Conservation (phyloP, 2,113 vertebrate species). For the Eubucco bourcierii region DNA sequence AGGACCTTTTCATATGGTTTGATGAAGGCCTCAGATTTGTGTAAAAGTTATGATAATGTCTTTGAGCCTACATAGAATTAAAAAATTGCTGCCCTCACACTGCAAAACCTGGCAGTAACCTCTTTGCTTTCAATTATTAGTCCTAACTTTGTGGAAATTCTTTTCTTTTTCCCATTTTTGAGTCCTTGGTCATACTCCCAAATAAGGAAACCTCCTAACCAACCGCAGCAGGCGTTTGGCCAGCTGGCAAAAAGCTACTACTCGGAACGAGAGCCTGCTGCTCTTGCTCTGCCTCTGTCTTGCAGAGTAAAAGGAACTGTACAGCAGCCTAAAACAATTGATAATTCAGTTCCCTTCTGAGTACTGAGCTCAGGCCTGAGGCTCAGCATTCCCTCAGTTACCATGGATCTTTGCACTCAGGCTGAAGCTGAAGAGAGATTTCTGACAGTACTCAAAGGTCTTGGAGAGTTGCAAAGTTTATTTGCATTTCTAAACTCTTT, state of each 20-base stretch:
- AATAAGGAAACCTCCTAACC: neutral
- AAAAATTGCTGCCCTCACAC: neutral
- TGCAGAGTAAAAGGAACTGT: neutral
- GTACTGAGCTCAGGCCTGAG: neutral
- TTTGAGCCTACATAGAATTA: neutral
- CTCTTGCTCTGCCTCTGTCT: neutral
- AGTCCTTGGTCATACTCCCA: neutral
- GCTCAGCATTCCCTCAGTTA: neutral
- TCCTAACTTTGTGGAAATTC: neutral
- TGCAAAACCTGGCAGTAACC: neutral
- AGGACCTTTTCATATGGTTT: neutral
- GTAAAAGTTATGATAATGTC: neutral
- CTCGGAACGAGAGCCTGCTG: neutral
- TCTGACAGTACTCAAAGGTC: neutral
- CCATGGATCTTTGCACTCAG: neutral
- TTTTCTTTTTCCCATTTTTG: constrained; percentile 1
- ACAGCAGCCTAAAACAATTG: constrained; percentile 6
- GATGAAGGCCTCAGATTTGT: neutral
- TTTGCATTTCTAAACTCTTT: constrained; percentile 25
- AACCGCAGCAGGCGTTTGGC: neutral
- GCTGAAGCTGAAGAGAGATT: neutral
- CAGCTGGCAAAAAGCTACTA: constrained; percentile 39
- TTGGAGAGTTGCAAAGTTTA: constrained; percentile 2
- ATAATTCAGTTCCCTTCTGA: neutral
- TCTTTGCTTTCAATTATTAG: neutral